Evolutionary conservation across 2,113 vertebrate genomes (phyloP), one percentile per base, ranked within the genome.

Genomic region (Tylochromis polylepis): DNA sequence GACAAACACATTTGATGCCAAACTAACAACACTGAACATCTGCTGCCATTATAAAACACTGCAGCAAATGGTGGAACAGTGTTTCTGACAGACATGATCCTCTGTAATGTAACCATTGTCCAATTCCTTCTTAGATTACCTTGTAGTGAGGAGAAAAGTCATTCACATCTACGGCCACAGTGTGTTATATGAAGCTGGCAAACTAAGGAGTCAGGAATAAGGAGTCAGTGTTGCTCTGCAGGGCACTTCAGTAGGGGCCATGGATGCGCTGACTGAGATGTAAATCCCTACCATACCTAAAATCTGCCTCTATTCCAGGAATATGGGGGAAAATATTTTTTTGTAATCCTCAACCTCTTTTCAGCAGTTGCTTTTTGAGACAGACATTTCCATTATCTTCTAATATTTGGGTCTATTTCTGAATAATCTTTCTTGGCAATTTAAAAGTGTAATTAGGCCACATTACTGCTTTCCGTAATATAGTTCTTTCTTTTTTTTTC

Each of bases 361-460:
- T 62, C 31, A 83, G 24, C 36, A 24, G 10, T 67, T 57, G 14
- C 43, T n/a, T 79, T 83, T 67, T 36, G 31, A 24, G 27, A 11
- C 27, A 70, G 36, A 57, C 67, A 55, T 81, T 84, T 85, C 65
- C 20, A 88, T 87, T 92, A 85, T 91, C 80, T 60, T 77, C 20
- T 83, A 59, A 88, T 77, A 88, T 81, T 85, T 85, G 65, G 34
- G 49, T 84, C 65, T 84, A 56, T 91, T 88, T 88, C 62, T 84
- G 78, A 88, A 38, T 85, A 83, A 82, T 83, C 75, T 72, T 91
- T 87, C 78, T 87, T 92, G 89, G 84, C 81, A 88, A 90, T 29
- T 72, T 72, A 90, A 92, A 88, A 86, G 75, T 53, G 5, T 85
- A 92, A 90, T 93, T 85, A 90, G 85, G 89, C 85, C 91, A 88